Evolutionary conservation across 2,888 invertebrate genomes (phyloP).

Genomic region (Philhelius pedissequus): DNA sequence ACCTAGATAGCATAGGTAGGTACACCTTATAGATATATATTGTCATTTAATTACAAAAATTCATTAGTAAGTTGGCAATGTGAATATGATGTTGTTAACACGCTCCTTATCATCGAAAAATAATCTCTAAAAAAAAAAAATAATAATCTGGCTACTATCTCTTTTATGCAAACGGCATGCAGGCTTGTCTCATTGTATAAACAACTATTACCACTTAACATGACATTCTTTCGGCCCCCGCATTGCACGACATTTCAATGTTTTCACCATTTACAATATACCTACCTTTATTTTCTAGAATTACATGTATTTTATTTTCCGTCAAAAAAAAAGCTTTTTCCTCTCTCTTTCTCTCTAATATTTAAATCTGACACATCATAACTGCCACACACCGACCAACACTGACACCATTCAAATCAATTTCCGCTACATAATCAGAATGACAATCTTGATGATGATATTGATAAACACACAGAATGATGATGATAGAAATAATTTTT

Average conservation of each 20-base stretch:
- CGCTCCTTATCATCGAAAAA: constrained; percentile 8
- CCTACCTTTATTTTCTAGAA: not conserved
- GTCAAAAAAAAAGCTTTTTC: not conserved
- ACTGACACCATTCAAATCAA: constrained; percentile 60
- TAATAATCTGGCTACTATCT: not conserved
- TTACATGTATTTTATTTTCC: not conserved
- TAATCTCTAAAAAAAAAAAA: not conserved
- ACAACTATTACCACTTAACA: constrained; percentile 59
- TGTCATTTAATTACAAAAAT: constrained; percentile 27
- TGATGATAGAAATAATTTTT: constrained; percentile 48
- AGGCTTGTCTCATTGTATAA: constrained; percentile 33
- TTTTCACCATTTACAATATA: constrained; percentile 28
- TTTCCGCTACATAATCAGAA: constrained; percentile 51
- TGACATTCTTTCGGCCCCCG: constrained; percentile 15
- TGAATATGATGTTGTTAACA: constrained; percentile 40
- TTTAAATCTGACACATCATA: constrained; percentile 27
- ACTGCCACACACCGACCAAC: constrained; percentile 8
- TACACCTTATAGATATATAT: not conserved
- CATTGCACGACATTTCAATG: constrained; percentile 42
- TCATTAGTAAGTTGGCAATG: constrained; percentile 23
- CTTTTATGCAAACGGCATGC: not conserved
- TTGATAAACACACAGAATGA: constrained; percentile 15
- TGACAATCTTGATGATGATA: constrained; percentile 18
- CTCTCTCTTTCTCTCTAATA: not conserved
- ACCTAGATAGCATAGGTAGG: too few relatives aligned